Conservation (phyloP, 2,113 vertebrate genomes). For the Nicator chloris region DNA sequence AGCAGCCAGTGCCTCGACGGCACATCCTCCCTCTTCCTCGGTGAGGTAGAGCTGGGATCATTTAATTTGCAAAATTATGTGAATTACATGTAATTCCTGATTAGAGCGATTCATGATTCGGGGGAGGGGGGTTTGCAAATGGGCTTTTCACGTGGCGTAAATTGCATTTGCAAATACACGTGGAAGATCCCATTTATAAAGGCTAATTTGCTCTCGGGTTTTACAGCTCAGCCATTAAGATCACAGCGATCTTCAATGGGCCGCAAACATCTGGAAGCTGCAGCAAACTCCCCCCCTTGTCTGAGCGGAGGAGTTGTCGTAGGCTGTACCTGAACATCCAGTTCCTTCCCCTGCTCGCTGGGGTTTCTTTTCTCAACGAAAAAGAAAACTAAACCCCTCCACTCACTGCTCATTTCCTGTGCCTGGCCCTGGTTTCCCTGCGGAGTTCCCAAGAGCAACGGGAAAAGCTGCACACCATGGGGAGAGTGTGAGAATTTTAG, state of each 20-base stretch:
- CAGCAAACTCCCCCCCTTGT: not conserved
- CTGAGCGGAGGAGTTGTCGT: not conserved
- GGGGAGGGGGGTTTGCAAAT: conserved; percentile 41
- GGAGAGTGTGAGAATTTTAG: not conserved
- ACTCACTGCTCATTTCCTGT: fast-evolving
- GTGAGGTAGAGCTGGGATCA: not conserved
- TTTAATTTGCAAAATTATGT: conserved; percentile 43
- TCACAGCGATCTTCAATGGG: not conserved
- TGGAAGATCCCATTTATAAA: not conserved
- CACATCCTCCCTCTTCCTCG: not conserved
- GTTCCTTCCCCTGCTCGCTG: not conserved
- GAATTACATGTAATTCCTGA: conserved; percentile 31
- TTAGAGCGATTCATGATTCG: not conserved
- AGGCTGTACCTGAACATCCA: not conserved
- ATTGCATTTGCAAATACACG: conserved; percentile 27
- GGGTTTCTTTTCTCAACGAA: not conserved
- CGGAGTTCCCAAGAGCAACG: not conserved
- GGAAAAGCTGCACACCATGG: fast-evolving
- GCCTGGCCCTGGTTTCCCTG: fast-evolving
- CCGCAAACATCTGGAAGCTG: conserved; percentile 26
- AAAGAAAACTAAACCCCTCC: not conserved
- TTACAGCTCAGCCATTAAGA: not conserved
- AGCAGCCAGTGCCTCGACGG: fast-evolving
- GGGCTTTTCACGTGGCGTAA: not conserved
- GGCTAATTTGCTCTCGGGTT: not conserved